Evolutionary conservation across 1,140 invertebrate species (phyloP), one percentile per base, ranked within the genome.

Genomic region (Meloidogyne exigua): DNA sequence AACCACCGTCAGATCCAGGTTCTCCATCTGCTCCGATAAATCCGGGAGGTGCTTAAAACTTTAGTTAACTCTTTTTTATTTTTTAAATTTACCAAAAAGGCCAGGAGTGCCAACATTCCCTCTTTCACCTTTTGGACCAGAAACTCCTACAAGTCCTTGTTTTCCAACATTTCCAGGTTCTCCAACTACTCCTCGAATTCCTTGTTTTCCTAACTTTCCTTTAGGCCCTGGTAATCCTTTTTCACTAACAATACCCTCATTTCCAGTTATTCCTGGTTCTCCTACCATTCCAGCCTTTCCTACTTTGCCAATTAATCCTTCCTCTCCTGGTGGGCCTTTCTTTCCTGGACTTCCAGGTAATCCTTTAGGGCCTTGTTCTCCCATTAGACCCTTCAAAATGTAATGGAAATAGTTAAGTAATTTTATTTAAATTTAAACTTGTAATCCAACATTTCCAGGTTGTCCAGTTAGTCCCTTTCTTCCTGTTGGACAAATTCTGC

Each of bases 1-100:
- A 78, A 18, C 42, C 63, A 21, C 26, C 76, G 23, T 77, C 76
- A 39, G 44, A 36, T 21, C 76, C 76, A 13, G 76, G 76, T 4
- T 62, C 64, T 68, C 76, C 76, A 62, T 68, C 64, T 36, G 64
- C 63, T 32, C 76, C 76, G 5, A 32, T 9, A 15, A 66, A 67
- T 2, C 76, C 76, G 1, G 73, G 76, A 5, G 23, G 63, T 21
- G 68, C 76, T 76, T 23, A 49, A 26, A 39, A 57, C n/a, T n/a
- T n/a, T 57, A 9, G 26, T 32, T 32, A 32, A 32, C 28, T 32
- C 2, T 32, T 32, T 32, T 32, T 32, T 32, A 32, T 3, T 32
- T 32, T 32, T 32, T 32, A 23, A 13, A 39, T 57, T 25, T 3
- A 73, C 72, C 72, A 11, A 73, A 64, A n/a, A 73, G 49, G 12